Conservation (phyloP, 2,797 vertebrate species). For the Lutjanus campechanus region DNA sequence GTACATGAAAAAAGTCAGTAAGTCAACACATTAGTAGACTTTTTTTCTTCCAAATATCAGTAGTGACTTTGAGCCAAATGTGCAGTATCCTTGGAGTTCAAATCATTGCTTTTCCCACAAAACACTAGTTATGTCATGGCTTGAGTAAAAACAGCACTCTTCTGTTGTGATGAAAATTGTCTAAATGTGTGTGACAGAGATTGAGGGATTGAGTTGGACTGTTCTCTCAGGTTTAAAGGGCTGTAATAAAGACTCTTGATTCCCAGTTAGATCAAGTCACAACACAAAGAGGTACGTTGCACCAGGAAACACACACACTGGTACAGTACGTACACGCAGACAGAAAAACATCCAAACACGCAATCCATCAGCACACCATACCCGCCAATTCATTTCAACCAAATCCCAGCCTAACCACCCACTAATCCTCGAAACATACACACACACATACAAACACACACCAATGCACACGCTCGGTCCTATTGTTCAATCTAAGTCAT, state of each 20-base stretch:
- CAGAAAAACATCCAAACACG: slow-evolving; percentile 59
- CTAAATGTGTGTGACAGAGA: slow-evolving; percentile 15
- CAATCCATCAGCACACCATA: slow-evolving; percentile 56
- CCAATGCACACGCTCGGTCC: slow-evolving; percentile 56
- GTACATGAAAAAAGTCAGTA: background rate
- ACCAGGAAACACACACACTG: slow-evolving; percentile 5
- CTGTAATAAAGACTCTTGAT: slow-evolving; percentile 42
- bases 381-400: slow-evolving; percentile 70
- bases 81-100: background rate
- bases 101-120: background rate
- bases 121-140: slow-evolving; percentile 1
- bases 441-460: slow-evolving; percentile 52
- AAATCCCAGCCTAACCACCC: slow-evolving; percentile 76
- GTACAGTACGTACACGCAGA: slow-evolving; percentile 45
- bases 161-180: slow-evolving; percentile 11
- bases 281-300: slow-evolving; percentile 37
- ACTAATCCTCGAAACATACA: slow-evolving; percentile 66
- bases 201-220: slow-evolving; percentile 2
- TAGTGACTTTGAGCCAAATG: background rate
- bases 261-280: slow-evolving; percentile 48
- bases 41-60: background rate
- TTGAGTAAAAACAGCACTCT: slow-evolving; percentile 1
- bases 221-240: slow-evolving; percentile 43
- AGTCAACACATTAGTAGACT: background rate
- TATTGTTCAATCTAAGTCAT: slow-evolving; percentile 83